These are phyloP conservation scores for Phyto melanocephala DNA, from an alignment of 2,888 invertebrate genomes.

Conservation along the genomic window DNA sequence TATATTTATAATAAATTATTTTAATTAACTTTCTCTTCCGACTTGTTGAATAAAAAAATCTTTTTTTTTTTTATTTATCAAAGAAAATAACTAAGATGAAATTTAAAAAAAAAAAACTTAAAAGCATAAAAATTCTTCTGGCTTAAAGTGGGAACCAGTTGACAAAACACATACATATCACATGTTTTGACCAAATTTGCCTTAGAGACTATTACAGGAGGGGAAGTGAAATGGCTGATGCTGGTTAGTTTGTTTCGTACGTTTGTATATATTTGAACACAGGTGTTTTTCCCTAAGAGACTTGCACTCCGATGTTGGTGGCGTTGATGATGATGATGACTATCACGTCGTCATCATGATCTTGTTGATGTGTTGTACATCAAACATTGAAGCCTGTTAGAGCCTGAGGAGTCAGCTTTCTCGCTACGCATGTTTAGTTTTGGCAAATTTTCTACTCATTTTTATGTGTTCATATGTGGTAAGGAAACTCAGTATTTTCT, in stretches of 20 bases:
- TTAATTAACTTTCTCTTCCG: conserved; percentile 64
- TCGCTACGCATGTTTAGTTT: conserved; percentile 52
- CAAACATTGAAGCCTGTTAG: conserved; percentile 13
- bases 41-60: conserved; percentile 32
- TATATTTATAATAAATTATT: conserved; percentile 43
- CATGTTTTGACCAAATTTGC: conserved; percentile 48
- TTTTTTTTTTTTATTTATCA: conserved; percentile 42
- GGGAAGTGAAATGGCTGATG: not conserved
- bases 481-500: not conserved
- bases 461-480: not conserved
- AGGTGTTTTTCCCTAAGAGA: conserved; percentile 61
- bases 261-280: conserved; percentile 34
- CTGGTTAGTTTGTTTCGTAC: too few species aligned
- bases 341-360: not conserved
- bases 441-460: conserved; percentile 16
- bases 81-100: conserved; percentile 5
- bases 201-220: conserved; percentile 11
- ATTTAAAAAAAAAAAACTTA: not conserved
- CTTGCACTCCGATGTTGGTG: conserved; percentile 16
- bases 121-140: conserved; percentile 45
- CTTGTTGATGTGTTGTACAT: conserved; percentile 11
- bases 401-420: conserved; percentile 45
- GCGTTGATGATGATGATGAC: not conserved
- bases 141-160: conserved; percentile 51
- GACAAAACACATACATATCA: conserved; percentile 37